Percentiles rank a stretch among this genome's conserved stretches.
These are phyloP conservation scores for Nymphicus hollandicus DNA, from an alignment of 2,113 vertebrate species.

Conservation along the genomic window DNA sequence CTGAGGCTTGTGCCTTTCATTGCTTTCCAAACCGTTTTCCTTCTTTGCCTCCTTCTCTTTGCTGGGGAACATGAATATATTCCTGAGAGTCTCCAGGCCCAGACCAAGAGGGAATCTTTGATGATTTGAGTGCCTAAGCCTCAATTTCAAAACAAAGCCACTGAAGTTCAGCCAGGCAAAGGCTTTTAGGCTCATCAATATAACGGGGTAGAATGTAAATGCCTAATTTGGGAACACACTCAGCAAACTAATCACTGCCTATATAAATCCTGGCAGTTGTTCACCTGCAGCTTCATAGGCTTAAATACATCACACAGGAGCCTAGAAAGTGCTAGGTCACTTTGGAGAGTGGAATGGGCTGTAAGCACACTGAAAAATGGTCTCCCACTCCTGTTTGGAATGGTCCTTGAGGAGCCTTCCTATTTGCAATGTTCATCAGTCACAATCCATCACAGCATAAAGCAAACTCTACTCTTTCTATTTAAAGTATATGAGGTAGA, in stretches of 20 bases:
- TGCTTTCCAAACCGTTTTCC: neutral
- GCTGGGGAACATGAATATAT: neutral
- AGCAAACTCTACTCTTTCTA: neutral
- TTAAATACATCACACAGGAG: neutral
- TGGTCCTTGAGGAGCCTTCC: neutral
- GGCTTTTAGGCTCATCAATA: neutral
- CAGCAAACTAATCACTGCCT: neutral
- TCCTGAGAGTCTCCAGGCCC: neutral
- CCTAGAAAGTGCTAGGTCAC: neutral
- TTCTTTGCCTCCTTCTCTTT: neutral
- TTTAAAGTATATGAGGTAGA: neutral
- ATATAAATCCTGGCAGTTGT: neutral
- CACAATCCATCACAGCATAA: neutral
- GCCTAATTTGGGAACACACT: neutral
- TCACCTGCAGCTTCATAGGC: neutral
- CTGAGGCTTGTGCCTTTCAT: neutral
- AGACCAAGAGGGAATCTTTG: no score
- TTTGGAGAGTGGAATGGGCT: neutral
- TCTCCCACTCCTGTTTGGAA: neutral
- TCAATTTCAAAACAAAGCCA: neutral
- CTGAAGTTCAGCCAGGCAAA: neutral
- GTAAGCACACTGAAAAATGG: neutral
- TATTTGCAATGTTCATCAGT: fast-evolving
- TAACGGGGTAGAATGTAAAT: neutral
- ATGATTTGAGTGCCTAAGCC: neutral